Percentiles rank a stretch among this genome's conserved stretches.
These are phyloP conservation scores for Spongilla lacustris DNA, from an alignment of 37 sponge, comb jelly and placozoan genomes.

Conservation along the genomic window DNA sequence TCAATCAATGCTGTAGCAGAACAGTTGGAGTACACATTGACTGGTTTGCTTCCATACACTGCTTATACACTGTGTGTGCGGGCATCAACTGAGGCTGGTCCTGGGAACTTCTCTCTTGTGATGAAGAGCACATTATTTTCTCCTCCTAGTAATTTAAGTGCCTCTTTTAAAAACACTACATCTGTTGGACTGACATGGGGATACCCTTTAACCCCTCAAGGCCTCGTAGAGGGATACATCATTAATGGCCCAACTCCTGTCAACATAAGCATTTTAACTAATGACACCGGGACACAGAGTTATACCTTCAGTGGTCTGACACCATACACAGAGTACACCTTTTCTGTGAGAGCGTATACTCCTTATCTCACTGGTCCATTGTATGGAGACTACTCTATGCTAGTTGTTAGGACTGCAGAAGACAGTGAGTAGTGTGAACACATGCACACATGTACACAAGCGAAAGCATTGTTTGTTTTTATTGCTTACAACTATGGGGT, in stretches of 20 bases:
- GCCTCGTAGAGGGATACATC: too few species aligned
- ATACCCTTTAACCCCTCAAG: slow-evolving; percentile 37
- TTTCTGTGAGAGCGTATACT: not conserved
- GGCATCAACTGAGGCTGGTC: slow-evolving; percentile 33
- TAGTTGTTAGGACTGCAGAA: too few species aligned
- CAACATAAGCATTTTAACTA: not conserved
- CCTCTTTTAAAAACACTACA: not conserved
- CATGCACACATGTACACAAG: too few species aligned
- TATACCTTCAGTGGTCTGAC: not conserved
- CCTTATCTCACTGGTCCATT: not conserved
- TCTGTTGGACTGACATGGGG: slow-evolving; percentile 39
- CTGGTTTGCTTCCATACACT: slow-evolving; percentile 25
- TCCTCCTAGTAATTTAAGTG: not conserved
- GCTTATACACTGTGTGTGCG: slow-evolving; percentile 26
- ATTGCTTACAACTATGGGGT: too few species aligned
- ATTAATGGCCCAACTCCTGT: too few species aligned
- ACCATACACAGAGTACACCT: not conserved
- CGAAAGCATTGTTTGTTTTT: too few species aligned
- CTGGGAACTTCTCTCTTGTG: slow-evolving; percentile 10
- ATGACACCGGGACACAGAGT: not conserved
- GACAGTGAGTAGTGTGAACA: too few species aligned
- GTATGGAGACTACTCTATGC: too few species aligned
- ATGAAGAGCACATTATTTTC: not conserved
- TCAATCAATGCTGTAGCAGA: not conserved
- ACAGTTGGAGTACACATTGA: not conserved